Conservation (phyloP, 2,113 vertebrate genomes). For the Cairina moschata region DNA sequence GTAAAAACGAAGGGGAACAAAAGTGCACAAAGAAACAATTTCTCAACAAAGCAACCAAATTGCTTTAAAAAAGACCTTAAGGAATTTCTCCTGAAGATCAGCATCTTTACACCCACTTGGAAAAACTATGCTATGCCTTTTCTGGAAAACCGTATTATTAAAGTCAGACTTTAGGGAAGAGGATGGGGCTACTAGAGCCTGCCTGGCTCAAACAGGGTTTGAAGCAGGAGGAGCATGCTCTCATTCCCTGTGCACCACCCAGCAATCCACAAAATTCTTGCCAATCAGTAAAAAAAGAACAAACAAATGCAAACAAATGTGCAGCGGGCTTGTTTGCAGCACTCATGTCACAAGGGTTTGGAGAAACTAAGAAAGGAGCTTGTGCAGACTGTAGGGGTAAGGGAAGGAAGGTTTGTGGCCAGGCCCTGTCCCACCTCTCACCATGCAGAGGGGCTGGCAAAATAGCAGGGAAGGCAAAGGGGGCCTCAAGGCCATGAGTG, state of each 20-base stretch:
- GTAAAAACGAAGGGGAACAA: not conserved
- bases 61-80: not conserved
- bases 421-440: not conserved
- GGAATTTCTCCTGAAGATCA: not conserved
- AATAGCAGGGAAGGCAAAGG: not conserved
- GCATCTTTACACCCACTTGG: not conserved
- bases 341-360: not conserved
- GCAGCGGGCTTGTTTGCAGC: not conserved
- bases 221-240: fast-evolving
- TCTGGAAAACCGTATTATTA: not conserved
- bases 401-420: not conserved
- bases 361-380: not conserved
- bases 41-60: not conserved
- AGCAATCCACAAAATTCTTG: not conserved
- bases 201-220: not conserved
- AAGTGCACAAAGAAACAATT: not conserved
- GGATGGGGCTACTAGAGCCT: not conserved
- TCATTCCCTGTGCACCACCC: not conserved
- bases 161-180: not conserved
- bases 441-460: not conserved
- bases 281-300: not conserved
- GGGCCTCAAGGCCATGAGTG: fast-evolving
- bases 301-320: not conserved
- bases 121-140: not conserved
- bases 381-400: not conserved